Evolutionary conservation across 2,888 invertebrate genomes (phyloP), one percentile per base, ranked within the genome.

Genomic region (Sphinx pinastri): DNA sequence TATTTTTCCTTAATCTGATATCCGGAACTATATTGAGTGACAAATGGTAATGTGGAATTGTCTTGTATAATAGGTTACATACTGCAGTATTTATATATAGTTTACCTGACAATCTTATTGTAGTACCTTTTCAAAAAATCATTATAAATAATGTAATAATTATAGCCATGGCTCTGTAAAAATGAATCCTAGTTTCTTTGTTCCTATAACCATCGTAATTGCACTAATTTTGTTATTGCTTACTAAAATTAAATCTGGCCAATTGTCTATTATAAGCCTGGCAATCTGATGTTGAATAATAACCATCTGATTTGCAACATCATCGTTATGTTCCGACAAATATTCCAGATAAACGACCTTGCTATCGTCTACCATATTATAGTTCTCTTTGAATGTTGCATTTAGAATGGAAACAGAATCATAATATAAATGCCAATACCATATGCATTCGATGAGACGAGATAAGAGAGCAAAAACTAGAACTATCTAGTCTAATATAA

Each of bases 351-450:
- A 45, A n/a, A 12, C 63, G 63, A 49, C 63, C 63, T 63, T 63
- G 19, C 63, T 16, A 16, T 54, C 16, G 2, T 13, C 58, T 31
- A 49, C 63, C 63, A 63, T 49, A 63, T 63, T 49, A 63, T 13
- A 63, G 60, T 49, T 63, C 63, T 63, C 63, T 63, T 63, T 19
- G 49, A 63, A 49, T 11, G 16, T 60, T 63, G 63, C 19, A 63
- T 63, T 63, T 63, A 63, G 63, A 63, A 49, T 63, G 63, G 63
- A 63, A 49, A 60, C 45, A 16, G 45, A 45, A 45, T 54, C 19
- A 19, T 45, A 13, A 19, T 45, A 13, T 45, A 63, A 63, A 63
- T 63, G 63, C 63, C 63, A 63, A 63, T 63, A 49, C 49, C 49
- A 47, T 63, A 13, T 14, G 12, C 55, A 68, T 38, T 38, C 38